These are phyloP conservation scores for Tricholauxania praeusta DNA, from an alignment of 2,888 invertebrate genomes.

Conservation along the genomic window DNA sequence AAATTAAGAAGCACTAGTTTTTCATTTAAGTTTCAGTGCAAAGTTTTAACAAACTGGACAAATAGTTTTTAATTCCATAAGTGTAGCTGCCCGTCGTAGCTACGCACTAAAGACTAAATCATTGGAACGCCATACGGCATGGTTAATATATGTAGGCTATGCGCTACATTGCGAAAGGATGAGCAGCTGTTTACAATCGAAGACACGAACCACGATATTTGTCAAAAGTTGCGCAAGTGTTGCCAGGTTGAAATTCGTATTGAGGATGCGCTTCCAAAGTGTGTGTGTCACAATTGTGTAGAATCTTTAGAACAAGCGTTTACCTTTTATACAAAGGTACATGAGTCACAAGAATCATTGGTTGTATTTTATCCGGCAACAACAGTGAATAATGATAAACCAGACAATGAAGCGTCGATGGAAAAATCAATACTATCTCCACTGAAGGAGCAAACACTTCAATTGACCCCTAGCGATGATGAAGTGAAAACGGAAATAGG, in stretches of 20 bases:
- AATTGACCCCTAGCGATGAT: not conserved
- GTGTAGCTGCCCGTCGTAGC: no score
- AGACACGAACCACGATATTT: slow-evolving; percentile 49
- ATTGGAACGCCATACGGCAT: slow-evolving; percentile 20
- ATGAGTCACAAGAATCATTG: slow-evolving; percentile 57
- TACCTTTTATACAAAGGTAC: slow-evolving; percentile 53
- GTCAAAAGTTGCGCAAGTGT: slow-evolving; percentile 50
- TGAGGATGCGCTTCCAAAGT: slow-evolving; percentile 52
- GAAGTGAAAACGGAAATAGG: not conserved
- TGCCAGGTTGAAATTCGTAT: slow-evolving; percentile 51
- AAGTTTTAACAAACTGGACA: no score
- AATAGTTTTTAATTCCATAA: no score
- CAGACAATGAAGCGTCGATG: not conserved
- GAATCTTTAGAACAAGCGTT: slow-evolving; percentile 47
- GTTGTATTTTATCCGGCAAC: slow-evolving; percentile 40
- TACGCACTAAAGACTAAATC: no score
- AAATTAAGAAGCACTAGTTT: no score
- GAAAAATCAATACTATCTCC: not conserved
- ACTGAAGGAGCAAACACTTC: not conserved
- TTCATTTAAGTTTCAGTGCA: no score
- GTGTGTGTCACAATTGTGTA: slow-evolving; percentile 55
- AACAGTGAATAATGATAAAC: not conserved
- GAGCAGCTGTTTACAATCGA: slow-evolving; percentile 48
- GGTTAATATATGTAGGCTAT: slow-evolving; percentile 56
- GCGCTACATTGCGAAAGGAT: slow-evolving; percentile 55